Conservation (phyloP, 2,797 vertebrate species). For the Sciurus vulgaris region DNA sequence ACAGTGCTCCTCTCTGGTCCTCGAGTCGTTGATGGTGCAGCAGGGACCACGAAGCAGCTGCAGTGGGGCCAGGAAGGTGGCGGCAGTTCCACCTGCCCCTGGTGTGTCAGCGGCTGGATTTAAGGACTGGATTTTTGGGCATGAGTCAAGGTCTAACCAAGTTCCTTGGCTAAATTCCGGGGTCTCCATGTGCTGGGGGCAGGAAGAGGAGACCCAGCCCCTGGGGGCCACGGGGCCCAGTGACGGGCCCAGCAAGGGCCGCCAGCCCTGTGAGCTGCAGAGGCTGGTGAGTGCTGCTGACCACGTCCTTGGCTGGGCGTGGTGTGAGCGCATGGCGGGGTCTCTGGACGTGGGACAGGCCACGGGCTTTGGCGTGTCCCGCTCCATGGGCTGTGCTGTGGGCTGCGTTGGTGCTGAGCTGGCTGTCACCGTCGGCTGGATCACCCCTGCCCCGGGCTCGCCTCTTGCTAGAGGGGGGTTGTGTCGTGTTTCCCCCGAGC, state of each 20-base stretch:
- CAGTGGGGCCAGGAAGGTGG: fast-evolving
- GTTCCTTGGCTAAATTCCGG: too few species aligned
- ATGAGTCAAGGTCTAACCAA: background rate
- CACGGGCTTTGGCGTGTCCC: fast-evolving
- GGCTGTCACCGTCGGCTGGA: background rate
- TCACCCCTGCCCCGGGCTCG: background rate
- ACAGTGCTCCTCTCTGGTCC: background rate
- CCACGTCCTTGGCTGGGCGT: background rate
- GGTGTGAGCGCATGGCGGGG: background rate
- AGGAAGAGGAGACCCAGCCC: background rate
- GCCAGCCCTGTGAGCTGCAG: background rate
- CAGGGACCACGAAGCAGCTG: background rate
- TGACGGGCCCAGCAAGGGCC: background rate
- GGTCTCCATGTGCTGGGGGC: background rate
- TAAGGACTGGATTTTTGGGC: background rate
- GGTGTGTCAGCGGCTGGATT: background rate
- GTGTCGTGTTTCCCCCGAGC: background rate
- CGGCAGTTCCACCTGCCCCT: fast-evolving
- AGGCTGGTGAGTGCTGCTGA: fast-evolving
- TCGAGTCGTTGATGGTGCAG: background rate
- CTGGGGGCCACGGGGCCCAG: background rate
- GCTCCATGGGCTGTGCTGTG: background rate
- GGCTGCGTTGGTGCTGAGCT: too few species aligned
- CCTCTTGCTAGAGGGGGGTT: background rate
- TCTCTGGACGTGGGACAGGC: background rate